Evolutionary conservation across 2,888 invertebrate species (phyloP), one percentile per base, ranked within the genome.

Genomic region (Empis livida): DNA sequence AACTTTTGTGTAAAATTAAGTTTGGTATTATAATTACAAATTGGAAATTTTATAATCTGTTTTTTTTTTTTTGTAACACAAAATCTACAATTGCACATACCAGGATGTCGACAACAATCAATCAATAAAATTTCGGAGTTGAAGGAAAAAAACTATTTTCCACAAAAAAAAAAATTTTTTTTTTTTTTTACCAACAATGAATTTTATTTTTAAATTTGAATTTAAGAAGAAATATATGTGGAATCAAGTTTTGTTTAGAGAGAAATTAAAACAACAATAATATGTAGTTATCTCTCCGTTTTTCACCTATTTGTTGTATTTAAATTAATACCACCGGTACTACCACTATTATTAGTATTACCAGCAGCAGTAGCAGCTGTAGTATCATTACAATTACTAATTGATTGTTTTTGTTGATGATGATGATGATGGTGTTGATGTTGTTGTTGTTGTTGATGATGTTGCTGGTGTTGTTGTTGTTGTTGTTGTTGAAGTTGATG

Each of bases 291-390:
- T 64, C 67, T 67, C 53, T 59, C 62, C 64, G 61, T 60, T 63
- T 67, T 66, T 69, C 68, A 69, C 68, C 68, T 69, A 57, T 68
- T 69, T 59, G 67, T 67, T 49, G 67, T 64, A 51, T 35, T 35
- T 35, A 35, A 35, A 35, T 35, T 35, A 27, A 37, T 37, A 14
- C 37, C 37, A 15, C 37, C 37, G 9, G 13, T 13, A 4, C 17
- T 27, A 17, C 41, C 23, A 41, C 20, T 27, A 41, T 10, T 27
- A 41, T 5, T n/a, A n/a, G 10, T 6, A n/a, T 15, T 48, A 8
- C 50, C 50, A 40, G 50, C 46, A n/a, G 50, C 43, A 39, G 47
- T 45, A 37, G 47, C 39, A 5, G 38, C 37, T 2, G 48, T 41
- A 8, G 40, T 40, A 31, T 50, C 45, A 35, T 37, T 43, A 10